Evolutionary conservation across 2,113 vertebrate genomes (phyloP).

Genomic region (Brachypodius melanocephalos): DNA sequence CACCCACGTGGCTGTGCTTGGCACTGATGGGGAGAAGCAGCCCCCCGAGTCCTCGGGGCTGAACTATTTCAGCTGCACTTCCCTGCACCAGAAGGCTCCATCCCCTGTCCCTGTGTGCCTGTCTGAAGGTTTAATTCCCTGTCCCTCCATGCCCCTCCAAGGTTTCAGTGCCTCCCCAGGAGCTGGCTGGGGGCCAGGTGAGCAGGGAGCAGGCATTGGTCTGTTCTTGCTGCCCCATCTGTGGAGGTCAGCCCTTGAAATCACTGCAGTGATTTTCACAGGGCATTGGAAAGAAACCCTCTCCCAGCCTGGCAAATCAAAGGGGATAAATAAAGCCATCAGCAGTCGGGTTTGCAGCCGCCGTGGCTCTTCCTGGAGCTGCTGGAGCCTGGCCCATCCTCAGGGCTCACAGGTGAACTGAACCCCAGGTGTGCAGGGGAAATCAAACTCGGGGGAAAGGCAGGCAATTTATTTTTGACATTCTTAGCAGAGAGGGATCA

Average conservation of each 20-base stretch:
- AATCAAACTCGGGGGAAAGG: neutral
- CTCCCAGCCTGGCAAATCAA: neutral
- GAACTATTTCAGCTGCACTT: neutral
- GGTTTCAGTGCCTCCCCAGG: neutral
- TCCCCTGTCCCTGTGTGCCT: neutral
- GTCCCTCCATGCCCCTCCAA: fast-evolving
- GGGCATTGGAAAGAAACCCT: neutral
- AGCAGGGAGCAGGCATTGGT: neutral
- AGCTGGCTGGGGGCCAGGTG: neutral
- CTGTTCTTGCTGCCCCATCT: neutral
- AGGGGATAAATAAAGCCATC: neutral
- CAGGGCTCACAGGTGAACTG: neutral
- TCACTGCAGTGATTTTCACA: neutral
- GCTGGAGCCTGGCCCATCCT: neutral
- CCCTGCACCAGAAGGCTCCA: fast-evolving
- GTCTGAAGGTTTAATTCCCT: neutral
- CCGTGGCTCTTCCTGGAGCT: neutral
- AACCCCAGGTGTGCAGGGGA: neutral
- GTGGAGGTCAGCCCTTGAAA: neutral
- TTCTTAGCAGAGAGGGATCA: neutral
- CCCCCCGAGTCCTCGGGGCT: fast-evolving
- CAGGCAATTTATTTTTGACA: slow-evolving; percentile 10
- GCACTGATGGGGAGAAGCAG: neutral
- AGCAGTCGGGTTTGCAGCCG: neutral
- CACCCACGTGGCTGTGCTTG: fast-evolving